Percentiles rank a stretch among this genome's conserved stretches.
Evolutionary conservation across 1,140 invertebrate genomes (phyloP).

Genomic region (Macrostomum lignano): DNA sequence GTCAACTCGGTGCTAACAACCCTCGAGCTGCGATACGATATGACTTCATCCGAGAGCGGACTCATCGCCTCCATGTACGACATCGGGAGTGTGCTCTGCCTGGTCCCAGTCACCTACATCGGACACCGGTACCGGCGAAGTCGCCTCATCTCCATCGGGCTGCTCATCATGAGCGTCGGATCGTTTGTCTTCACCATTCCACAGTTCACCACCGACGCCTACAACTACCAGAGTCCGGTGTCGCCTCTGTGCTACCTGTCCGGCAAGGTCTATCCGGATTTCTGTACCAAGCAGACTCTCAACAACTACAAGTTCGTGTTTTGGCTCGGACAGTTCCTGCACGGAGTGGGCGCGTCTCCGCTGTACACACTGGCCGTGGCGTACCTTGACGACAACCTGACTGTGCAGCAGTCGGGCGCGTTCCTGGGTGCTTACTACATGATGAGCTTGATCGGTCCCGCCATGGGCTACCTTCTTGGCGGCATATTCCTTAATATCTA

Average conservation of each 20-base stretch:
- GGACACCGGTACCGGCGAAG: constrained; percentile 47
- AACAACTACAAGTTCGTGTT: constrained; percentile 38
- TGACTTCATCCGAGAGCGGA: constrained; percentile 43
- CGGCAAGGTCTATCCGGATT: too few relatives aligned
- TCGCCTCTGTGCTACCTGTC: too few relatives aligned
- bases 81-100: constrained; percentile 44
- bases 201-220: constrained; percentile 41
- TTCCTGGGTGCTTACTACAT: constrained; percentile 55
- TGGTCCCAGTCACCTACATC: constrained; percentile 55
- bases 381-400: constrained; percentile 22
- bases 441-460: constrained; percentile 68
- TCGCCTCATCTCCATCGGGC: constrained; percentile 41
- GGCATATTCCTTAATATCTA: constrained; percentile 56
- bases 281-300: too few relatives aligned
- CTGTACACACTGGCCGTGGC: constrained; percentile 28
- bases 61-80: constrained; percentile 53
- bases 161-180: constrained; percentile 44
- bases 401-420: constrained; percentile 13
- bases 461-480: constrained; percentile 57
- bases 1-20: constrained; percentile 62
- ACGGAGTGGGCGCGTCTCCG: constrained; percentile 57
- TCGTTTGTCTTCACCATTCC: constrained; percentile 70
- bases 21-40: constrained; percentile 49
- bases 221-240: too few relatives aligned
- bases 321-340: constrained; percentile 52